Evolutionary conservation across 2,113 vertebrate genomes (phyloP).

Genomic region (Pseudopodoces humilis): DNA sequence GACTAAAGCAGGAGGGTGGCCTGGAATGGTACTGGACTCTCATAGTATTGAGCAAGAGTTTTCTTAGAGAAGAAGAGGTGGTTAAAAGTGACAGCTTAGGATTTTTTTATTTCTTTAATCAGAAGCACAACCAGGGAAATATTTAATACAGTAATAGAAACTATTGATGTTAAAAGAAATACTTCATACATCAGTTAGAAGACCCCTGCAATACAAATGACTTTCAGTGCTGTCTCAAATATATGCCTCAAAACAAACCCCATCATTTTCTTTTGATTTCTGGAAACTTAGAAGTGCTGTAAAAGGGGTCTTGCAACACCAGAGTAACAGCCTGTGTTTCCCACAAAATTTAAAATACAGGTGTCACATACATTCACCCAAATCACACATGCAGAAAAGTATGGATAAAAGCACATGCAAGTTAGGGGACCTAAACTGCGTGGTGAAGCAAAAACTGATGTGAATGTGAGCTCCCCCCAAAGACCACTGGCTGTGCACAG

Average conservation of each 20-base stretch:
- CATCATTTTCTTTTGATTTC: neutral
- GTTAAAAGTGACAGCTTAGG: neutral
- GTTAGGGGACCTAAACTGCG: neutral
- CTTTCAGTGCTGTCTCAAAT: neutral
- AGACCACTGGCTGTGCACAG: neutral
- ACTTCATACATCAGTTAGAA: neutral
- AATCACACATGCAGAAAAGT: neutral
- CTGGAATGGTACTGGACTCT: neutral
- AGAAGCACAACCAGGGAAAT: neutral
- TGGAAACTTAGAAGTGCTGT: neutral
- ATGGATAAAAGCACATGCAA: neutral
- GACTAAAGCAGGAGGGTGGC: neutral
- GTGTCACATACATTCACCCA: neutral
- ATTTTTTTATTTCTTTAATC: neutral
- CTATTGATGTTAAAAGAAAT: neutral
- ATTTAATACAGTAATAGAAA: neutral
- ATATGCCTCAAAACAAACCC: neutral
- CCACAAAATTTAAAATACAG: neutral
- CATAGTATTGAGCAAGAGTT: neutral
- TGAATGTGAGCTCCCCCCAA: neutral
- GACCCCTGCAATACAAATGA: neutral
- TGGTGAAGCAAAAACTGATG: accelerated
- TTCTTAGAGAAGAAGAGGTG: neutral
- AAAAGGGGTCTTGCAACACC: neutral
- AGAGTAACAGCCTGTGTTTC: neutral